Evolutionary conservation across 2,888 invertebrate genomes (phyloP), one percentile per base, ranked within the genome.

Genomic region (Pollenia angustigena): DNA sequence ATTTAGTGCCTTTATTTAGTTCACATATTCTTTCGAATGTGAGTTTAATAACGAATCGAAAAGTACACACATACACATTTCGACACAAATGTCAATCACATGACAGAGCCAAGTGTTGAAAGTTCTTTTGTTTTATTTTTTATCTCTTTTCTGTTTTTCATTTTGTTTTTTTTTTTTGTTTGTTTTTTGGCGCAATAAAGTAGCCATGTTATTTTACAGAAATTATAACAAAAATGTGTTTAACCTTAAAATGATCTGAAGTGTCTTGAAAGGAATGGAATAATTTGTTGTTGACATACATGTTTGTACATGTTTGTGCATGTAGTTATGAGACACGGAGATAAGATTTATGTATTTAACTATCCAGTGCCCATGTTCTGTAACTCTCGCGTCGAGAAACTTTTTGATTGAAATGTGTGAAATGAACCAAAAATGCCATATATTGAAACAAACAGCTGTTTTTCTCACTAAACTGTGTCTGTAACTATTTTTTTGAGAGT

Each of bases 1-100:
- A 32, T 82, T 75, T n/a, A 8, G 7, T 74, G 50, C 18, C 14
- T 78, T 52, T n/a, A 16, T 68, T 50, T 75, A 69, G n/a, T 64
- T 42, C 16, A 54, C 64, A 72, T 18, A 32, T 32, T 62, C 48
- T 71, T 80, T 32, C 69, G 40, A 8, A 42, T 40, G 42, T 23
- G 14, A 40, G 62, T 81, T 56, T 40, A 16, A 32, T 48, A 72
- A 40, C 8, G 42, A 48, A 50, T 46, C 46, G 66, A 82, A 14
- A 81, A 3, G 32, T 12, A 44, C 52, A 46, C 6, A 46, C 52
- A 64, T 16, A 44, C 4, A 44, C 12, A 84, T 81, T 74, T 54
- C 71, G 16, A 82, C 74, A 72, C 75, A 87, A 79, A 69, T 81
- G 75, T 88, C 88, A 88, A 87, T 88, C 89, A 89, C 83, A 87